phyloP scores from a whole-genome alignment of 2,113 vertebrate genomes.

The Nibea coibor region DNA sequence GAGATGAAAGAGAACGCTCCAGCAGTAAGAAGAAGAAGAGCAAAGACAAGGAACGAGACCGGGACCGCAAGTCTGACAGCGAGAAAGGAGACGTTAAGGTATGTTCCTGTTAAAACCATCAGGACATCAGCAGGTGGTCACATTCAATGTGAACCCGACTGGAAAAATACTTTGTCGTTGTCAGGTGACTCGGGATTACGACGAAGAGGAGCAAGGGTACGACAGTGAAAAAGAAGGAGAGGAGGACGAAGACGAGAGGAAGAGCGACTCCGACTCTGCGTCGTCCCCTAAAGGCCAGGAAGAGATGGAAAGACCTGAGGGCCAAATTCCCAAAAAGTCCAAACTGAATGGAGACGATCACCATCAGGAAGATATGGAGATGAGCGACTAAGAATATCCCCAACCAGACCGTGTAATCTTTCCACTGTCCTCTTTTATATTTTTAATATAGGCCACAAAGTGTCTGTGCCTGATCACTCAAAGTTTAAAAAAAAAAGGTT shows the following conservation, averaged over 20 bases:
- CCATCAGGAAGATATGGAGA: constrained; percentile 98
- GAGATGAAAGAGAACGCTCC: constrained; percentile 92
- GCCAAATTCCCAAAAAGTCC: constrained; percentile 87
- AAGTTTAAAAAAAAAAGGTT: constrained; percentile 44
- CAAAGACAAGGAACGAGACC: constrained; percentile 96
- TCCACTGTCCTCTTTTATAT: constrained; percentile 84
- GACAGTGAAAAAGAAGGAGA: constrained; percentile 95
- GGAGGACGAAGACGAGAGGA: constrained; percentile 89
- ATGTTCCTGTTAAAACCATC: constrained; percentile 11
- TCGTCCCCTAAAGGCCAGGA: constrained; percentile 87
- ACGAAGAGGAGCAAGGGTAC: constrained; percentile 98
- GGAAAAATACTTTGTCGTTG: neutral
- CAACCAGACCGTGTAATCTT: constrained; percentile 66
- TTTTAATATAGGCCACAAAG: constrained; percentile 69
- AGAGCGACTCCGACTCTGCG: constrained; percentile 82
- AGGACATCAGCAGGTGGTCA: too few species aligned
- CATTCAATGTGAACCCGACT: too few species aligned
- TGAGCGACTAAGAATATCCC: constrained; percentile 90
- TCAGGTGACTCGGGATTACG: constrained; percentile 98
- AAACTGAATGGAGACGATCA: constrained; percentile 96
- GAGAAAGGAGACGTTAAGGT: constrained; percentile 97
- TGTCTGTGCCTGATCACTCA: constrained; percentile 63
- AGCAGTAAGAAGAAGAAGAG: constrained; percentile 94
- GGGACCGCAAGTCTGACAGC: constrained; percentile 92
- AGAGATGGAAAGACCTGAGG: constrained; percentile 79